Evolutionary conservation across 2,113 vertebrate genomes (phyloP).

Genomic region (Eurypyga helias): DNA sequence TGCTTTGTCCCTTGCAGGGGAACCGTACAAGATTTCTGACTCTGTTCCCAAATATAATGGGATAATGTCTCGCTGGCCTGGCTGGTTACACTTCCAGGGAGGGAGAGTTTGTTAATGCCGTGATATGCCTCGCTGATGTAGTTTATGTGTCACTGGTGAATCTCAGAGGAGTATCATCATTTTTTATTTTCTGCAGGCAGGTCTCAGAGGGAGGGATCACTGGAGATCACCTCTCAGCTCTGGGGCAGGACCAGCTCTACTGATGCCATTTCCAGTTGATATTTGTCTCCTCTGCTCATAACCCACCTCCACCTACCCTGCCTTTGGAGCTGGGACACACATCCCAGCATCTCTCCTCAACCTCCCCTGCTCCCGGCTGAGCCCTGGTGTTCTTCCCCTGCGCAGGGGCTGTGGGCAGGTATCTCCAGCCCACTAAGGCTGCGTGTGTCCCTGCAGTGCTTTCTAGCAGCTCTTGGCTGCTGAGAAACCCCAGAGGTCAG

Average conservation of each 20-base stretch:
- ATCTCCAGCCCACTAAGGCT: not conserved
- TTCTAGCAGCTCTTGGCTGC: not conserved
- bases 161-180: not conserved
- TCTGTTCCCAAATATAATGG: not conserved
- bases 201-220: not conserved
- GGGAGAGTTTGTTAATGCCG: not conserved
- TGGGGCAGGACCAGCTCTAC: not conserved
- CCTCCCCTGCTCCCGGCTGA: not conserved
- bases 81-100: not conserved
- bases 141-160: not conserved
- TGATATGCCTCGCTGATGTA: not conserved
- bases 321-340: not conserved
- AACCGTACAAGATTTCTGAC: not conserved
- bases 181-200: not conserved
- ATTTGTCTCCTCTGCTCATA: not conserved
- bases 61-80: not conserved
- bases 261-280: not conserved
- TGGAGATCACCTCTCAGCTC: not conserved
- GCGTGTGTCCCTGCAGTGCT: not conserved
- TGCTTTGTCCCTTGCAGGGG: not conserved
- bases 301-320: not conserved
- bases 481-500: not conserved
- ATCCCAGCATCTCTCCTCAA: not conserved
- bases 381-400: not conserved
- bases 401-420: not conserved